Evolutionary conservation across 2,888 invertebrate species (phyloP), one percentile per base, ranked within the genome.

Genomic region (Meliscaeva auricollis): DNA sequence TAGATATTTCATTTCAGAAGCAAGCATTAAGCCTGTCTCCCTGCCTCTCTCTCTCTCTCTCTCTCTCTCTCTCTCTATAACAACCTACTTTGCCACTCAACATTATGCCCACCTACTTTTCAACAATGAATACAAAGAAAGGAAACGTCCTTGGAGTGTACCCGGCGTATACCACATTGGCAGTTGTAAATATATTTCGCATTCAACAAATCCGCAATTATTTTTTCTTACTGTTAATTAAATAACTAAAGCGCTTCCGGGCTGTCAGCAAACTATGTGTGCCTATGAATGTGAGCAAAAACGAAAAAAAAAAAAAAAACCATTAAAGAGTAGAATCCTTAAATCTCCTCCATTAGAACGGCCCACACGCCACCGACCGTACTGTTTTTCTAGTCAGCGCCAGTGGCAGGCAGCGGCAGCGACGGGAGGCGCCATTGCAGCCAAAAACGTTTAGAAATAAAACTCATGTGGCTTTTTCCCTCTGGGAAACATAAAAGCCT

Each of bases 191-290:
- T 73, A 48, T 72, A 72, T 62, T 78, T 48, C 52, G 41, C 60
- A 85, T 77, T 85, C 73, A 73, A 74, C 79, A 70, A 79, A 74
- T 77, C 76, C 64, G 26, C 68, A 30, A 76, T 77, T 62, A 41
- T 41, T 66, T 50, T 48, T 50, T 66, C 20, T 66, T 35, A 15
- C 73, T 81, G 60, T 85, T 81, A 85, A 85, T 85, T 81, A 85
- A 85, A 81, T 77, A 85, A 81, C 73, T 77, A 77, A 77, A 77
- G 76, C 56, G 44, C 76, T 76, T 52, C 60, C 76, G 11, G 66
- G 72, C 41, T 78, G 68, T 56, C 46, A 64, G 56, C 68, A 74
- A 78, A 78, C 73, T 70, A 46, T 50, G 15, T 78, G 20, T 62
- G 26, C 9, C 60, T 46, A 68, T 17, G 46, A 11, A 60, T 30